Percentiles rank a stretch among this genome's conserved stretches.
Evolutionary conservation across 2,888 invertebrate genomes (phyloP).

Genomic region (Agriopis aurantiaria): DNA sequence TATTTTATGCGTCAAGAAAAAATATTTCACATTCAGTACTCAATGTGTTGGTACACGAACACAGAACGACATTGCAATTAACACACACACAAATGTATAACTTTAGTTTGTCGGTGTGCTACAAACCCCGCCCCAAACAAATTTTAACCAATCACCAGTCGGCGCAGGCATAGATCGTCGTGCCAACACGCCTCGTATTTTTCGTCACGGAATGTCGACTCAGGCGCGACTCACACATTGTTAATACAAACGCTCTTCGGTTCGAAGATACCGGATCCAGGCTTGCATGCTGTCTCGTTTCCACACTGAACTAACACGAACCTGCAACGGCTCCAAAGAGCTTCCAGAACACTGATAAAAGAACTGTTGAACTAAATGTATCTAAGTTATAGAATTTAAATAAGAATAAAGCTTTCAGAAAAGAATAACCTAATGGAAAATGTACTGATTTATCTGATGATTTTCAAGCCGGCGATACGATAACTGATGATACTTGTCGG

Average conservation of each 20-base stretch:
- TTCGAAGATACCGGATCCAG: constrained; percentile 81
- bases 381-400: background rate
- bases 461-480: constrained; percentile 55
- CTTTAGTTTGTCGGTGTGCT: constrained; percentile 76
- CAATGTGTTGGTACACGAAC: constrained; percentile 75
- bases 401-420: constrained; percentile 2
- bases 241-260: constrained; percentile 79
- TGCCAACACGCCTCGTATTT: constrained; percentile 84
- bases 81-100: constrained; percentile 74
- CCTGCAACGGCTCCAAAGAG: constrained; percentile 24
- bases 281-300: constrained; percentile 76
- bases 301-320: constrained; percentile 59
- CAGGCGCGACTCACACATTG: constrained; percentile 86
- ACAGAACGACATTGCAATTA: constrained; percentile 82
- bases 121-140: constrained; percentile 79
- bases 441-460: constrained; percentile 48
- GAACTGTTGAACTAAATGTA: background rate
- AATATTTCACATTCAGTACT: constrained; percentile 66
- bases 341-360: constrained; percentile 18
- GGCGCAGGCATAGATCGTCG: constrained; percentile 80
- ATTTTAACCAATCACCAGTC: constrained; percentile 78
- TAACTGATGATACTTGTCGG: constrained; percentile 55
- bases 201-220: constrained; percentile 85
- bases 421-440: constrained; percentile 15
- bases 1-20: constrained; percentile 53